phyloP scores from a whole-genome alignment of 2,888 invertebrate genomes.

The Acanthosepion lycidas region DNA sequence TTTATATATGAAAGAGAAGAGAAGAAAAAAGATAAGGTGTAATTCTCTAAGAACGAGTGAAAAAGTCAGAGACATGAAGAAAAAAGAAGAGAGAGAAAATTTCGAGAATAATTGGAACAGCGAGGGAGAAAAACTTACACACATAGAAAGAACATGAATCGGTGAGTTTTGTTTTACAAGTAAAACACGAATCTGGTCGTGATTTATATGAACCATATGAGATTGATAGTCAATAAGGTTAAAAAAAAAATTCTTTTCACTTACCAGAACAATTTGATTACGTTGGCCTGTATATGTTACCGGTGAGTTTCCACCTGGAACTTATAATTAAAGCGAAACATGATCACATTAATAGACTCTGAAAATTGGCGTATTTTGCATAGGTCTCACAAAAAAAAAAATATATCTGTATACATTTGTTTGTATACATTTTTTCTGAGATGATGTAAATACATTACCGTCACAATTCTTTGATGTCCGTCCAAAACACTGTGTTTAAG shows the following conservation, averaged over 20 bases:
- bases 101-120: neutral
- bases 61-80: too few species aligned
- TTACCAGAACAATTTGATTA: neutral
- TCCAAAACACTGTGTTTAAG: neutral
- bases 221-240: neutral
- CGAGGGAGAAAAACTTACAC: neutral
- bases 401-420: neutral
- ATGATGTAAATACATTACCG: neutral
- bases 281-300: neutral
- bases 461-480: neutral
- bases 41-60: too few species aligned
- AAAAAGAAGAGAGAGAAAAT: neutral
- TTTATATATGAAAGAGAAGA: too few species aligned
- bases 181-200: neutral
- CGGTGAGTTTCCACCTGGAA: neutral
- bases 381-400: neutral
- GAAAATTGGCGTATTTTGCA: neutral
- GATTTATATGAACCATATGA: neutral
- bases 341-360: neutral
- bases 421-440: neutral
- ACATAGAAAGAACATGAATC: neutral
- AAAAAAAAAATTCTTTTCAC: neutral
- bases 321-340: neutral
- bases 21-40: too few species aligned
- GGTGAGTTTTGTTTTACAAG: neutral